Conservation (phyloP, 92 coral and sea anemone species). For the Virgularia gustaviana region DNA sequence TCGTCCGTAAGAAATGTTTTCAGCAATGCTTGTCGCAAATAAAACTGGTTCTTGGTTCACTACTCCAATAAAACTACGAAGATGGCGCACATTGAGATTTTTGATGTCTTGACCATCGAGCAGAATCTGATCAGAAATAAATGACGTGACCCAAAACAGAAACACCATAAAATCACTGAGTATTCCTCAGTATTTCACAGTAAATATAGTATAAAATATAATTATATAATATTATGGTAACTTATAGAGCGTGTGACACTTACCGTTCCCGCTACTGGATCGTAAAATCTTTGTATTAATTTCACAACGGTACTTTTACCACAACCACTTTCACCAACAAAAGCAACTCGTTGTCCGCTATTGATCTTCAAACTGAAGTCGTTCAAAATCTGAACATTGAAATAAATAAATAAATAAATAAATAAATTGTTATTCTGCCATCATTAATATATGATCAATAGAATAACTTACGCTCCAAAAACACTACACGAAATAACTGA, state of each 20-base stretch:
- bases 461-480: no score
- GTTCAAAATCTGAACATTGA: slow-evolving; percentile 19
- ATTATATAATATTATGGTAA: no score
- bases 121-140: slow-evolving; percentile 6
- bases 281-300: slow-evolving; percentile 24
- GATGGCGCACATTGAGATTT: slow-evolving; percentile 33
- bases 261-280: slow-evolving; percentile 13
- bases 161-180: background rate
- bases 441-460: no score
- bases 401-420: background rate
- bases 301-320: slow-evolving; percentile 21
- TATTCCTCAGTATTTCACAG: no score
- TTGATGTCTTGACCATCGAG: slow-evolving; percentile 43
- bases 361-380: slow-evolving; percentile 10
- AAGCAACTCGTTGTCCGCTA: slow-evolving; percentile 19
- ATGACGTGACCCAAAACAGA: background rate
- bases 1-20: slow-evolving; percentile 43
- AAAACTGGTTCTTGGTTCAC: slow-evolving; percentile 47
- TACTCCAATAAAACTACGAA: slow-evolving; percentile 41
- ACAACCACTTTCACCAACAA: slow-evolving; percentile 36
- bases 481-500: no score
- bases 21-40: slow-evolving; percentile 50
- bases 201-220: no score
- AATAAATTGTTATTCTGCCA: no score
- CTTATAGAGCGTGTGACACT: no score